Base-by-base conservation (phyloP, 2,888 invertebrate genomes). In the Meteorus cinctellus region DNA sequence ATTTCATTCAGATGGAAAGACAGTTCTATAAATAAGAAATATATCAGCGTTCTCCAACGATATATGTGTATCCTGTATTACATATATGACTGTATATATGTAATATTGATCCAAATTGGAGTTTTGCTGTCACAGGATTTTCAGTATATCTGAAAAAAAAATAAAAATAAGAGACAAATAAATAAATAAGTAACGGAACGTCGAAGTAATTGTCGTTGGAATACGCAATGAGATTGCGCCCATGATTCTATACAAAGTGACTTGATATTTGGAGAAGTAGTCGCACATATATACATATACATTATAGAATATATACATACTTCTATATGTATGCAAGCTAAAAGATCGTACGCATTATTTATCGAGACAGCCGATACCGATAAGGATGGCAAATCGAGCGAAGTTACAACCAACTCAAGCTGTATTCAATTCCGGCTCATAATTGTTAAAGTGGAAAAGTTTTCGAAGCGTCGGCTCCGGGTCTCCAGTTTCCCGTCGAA, bases 361-460 rank as follows among this genome's bases (percentile, higher is more conserved):
- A 86, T 84, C 80, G 77, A 79, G 83, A 84, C 84, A 84, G 81
- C 79, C 83, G 82, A 84, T 85, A 84, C 83, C 82, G 85, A 85
- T 86, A 85, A 85, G 85, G 82, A 84, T 81, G 82, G 85, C 84
- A 85, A 85, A 86, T 86, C 84, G 86, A 84, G 85, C 82, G 83
- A 84, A 83, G 81, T 82, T 84, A 83, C 83, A 84, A 84, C 83
- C 83, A 82, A 82, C 81, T 81, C 83, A 85, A 85, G 86, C 84
- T 85, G 86, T 85, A 86, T 86, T 86, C 85, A 85, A 86, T 86
- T 86, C 84, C 81, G 83, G 81, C 84, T 86, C 86, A 86, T 86
- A 86, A 86, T 86, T 86, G 86, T 86, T 86, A 86, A 86, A 86
- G 86, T 86, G 83, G 84, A 86, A 86, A 86, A 86, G 83, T 86